phyloP scores from a whole-genome alignment of 2,113 vertebrate species.

The Halichoerus grypus region DNA sequence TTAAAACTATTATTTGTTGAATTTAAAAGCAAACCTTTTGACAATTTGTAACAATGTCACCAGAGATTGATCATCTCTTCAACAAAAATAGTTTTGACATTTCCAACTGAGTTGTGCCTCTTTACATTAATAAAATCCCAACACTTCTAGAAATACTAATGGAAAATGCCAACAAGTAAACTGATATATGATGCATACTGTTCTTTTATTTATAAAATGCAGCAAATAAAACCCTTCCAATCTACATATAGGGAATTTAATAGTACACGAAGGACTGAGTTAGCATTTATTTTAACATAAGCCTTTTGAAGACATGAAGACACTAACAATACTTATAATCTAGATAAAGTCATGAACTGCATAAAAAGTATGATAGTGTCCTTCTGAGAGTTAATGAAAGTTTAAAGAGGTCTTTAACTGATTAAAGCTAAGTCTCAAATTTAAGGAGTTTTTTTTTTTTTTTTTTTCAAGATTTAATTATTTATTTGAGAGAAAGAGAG shows the following conservation, averaged over 20 bases:
- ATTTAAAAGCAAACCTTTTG: conserved; percentile 1
- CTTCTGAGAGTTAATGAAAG: conserved; percentile 22
- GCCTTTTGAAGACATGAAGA: conserved; percentile 1
- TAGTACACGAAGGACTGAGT: not conserved
- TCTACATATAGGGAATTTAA: not conserved
- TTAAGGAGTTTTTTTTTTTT: not conserved
- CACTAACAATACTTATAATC: not conserved
- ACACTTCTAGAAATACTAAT: conserved; percentile 12
- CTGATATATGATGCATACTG: not conserved
- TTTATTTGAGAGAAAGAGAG: not conserved
- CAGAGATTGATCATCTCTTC: conserved; percentile 3
- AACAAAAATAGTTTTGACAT: conserved; percentile 56
- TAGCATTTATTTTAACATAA: conserved; percentile 32
- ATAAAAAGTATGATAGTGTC: not conserved
- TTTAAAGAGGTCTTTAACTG: conserved; percentile 45
- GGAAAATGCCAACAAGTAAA: not conserved
- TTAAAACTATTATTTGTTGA: not conserved
- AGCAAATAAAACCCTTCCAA: not conserved
- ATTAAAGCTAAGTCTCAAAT: conserved; percentile 40
- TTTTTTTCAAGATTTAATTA: not conserved
- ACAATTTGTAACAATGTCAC: not conserved
- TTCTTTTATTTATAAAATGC: conserved; percentile 18
- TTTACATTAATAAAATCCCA: conserved; percentile 14
- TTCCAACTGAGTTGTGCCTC: conserved; percentile 13
- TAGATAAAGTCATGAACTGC: not conserved